A percentile compares a stretch with the other conserved stretches of the same genome.
These are phyloP conservation scores for Cavia porcellus DNA, from an alignment of 2,113 vertebrate species.

Conservation along the genomic window DNA sequence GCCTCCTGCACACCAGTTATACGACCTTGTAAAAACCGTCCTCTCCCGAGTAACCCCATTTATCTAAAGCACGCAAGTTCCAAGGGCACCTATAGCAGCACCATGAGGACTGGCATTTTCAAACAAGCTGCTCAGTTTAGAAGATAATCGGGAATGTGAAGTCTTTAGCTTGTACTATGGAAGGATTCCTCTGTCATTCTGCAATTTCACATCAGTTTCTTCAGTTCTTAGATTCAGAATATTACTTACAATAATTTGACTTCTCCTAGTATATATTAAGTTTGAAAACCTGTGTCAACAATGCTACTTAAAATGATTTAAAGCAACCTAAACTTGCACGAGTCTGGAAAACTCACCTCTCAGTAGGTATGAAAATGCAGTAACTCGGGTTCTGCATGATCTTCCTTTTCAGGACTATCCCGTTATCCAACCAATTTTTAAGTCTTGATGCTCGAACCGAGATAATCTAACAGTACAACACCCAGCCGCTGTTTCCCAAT, in stretches of 20 bases:
- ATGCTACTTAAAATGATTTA: not conserved
- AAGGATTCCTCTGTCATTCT: not conserved
- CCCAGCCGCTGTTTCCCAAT: not conserved
- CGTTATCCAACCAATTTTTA: not conserved
- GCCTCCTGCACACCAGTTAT: not conserved
- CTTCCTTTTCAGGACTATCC: not conserved
- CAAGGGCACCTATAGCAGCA: conserved; percentile 4
- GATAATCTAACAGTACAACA: not conserved
- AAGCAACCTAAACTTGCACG: not conserved
- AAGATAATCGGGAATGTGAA: not conserved
- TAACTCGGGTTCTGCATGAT: not conserved
- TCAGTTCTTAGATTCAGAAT: conserved; percentile 5
- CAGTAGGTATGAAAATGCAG: not conserved
- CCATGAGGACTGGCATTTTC: not conserved
- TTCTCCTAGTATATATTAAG: conserved; percentile 29
- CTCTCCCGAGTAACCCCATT: not conserved
- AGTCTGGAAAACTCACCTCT: not conserved
- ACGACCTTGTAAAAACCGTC: not conserved
- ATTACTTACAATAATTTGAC: conserved; percentile 28
- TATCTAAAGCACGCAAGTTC: not conserved
- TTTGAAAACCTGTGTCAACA: not conserved
- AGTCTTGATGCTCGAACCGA: not conserved
- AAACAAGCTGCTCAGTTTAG: not conserved
- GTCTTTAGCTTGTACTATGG: not conserved
- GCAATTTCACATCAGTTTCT: not conserved